These are phyloP conservation scores for Hololepta plana DNA, from an alignment of 2,888 invertebrate species.

Conservation along the genomic window DNA sequence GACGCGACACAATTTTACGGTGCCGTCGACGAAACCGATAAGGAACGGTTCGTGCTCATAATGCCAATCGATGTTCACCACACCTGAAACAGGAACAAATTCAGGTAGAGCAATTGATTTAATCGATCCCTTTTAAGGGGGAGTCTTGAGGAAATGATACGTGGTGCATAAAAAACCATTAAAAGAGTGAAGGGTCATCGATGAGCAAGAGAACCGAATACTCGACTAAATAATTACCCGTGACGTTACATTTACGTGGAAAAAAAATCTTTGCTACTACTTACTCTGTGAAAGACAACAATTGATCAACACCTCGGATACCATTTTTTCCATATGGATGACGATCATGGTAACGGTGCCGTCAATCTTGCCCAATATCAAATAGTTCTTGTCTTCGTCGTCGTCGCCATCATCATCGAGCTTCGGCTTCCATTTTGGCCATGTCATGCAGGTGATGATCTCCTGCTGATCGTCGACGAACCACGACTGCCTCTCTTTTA, in stretches of 20 bases:
- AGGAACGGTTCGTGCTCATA: slow-evolving; percentile 35
- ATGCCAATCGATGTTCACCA: slow-evolving; percentile 35
- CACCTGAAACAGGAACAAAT: slow-evolving; percentile 24
- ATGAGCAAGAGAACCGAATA: too few relatives aligned
- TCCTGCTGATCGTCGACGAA: slow-evolving; percentile 28
- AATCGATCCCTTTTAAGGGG: too few relatives aligned
- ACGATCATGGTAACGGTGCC: slow-evolving; percentile 28
- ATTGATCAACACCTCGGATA: slow-evolving; percentile 21
- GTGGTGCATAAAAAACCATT: too few relatives aligned
- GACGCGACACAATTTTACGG: slow-evolving; percentile 26
- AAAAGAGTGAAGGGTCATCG: too few relatives aligned
- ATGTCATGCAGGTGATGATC: slow-evolving; percentile 31
- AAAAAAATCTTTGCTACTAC: slow-evolving; percentile 7
- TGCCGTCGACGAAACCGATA: slow-evolving; percentile 36
- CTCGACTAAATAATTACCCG: too few relatives aligned
- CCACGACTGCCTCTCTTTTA: slow-evolving; percentile 19
- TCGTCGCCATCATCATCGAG: too few relatives aligned
- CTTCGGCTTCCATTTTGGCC: slow-evolving; percentile 24
- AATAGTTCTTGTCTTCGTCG: slow-evolving; percentile 19
- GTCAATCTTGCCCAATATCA: slow-evolving; percentile 34
- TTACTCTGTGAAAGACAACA: slow-evolving; percentile 23
- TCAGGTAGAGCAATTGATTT: neutral
- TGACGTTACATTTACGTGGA: neutral
- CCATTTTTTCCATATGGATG: slow-evolving; percentile 17
- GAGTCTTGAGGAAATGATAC: too few relatives aligned